Evolutionary conservation across 2,797 vertebrate species (phyloP).

Genomic region (Hybognathus amarus): DNA sequence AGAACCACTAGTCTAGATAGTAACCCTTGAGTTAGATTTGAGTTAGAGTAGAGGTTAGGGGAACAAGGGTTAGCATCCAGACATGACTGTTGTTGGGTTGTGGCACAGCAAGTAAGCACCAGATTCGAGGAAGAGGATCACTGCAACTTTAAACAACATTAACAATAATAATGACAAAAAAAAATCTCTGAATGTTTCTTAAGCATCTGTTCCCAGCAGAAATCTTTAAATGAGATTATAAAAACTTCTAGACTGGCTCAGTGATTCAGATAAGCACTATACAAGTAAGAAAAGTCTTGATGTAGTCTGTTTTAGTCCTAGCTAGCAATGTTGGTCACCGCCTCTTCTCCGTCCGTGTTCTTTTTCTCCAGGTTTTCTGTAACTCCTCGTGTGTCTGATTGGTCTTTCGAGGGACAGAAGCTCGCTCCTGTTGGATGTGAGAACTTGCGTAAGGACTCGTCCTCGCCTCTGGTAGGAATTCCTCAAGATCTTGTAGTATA

Average conservation of each 20-base stretch:
- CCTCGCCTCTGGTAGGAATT: conserved; percentile 14
- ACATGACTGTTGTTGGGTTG: not conserved
- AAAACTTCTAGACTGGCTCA: not conserved
- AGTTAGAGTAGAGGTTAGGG: not conserved
- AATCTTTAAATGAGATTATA: not conserved
- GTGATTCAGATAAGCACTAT: not conserved
- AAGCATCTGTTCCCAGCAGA: not conserved
- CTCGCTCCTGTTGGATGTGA: not conserved
- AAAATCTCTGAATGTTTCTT: not conserved
- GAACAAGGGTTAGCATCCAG: not conserved
- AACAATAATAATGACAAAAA: not conserved
- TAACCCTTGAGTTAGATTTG: not conserved
- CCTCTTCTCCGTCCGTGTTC: not conserved
- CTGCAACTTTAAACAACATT: conserved; percentile 48
- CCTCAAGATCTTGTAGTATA: conserved; percentile 47
- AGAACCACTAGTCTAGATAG: not conserved
- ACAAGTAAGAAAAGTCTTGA: not conserved
- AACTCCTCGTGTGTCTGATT: not conserved
- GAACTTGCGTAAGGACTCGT: not conserved
- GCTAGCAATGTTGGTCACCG: conserved; percentile 12
- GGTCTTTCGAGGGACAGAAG: not conserved
- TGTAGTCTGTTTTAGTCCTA: conserved; percentile 7
- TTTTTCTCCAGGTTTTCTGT: not conserved
- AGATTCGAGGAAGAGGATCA: conserved; percentile 24
- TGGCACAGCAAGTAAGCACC: conserved; percentile 34